A percentile compares a stretch with the other conserved stretches of the same genome.
phyloP scores from a whole-genome alignment of 2,797 vertebrate genomes.

The Danio aesculapii region DNA sequence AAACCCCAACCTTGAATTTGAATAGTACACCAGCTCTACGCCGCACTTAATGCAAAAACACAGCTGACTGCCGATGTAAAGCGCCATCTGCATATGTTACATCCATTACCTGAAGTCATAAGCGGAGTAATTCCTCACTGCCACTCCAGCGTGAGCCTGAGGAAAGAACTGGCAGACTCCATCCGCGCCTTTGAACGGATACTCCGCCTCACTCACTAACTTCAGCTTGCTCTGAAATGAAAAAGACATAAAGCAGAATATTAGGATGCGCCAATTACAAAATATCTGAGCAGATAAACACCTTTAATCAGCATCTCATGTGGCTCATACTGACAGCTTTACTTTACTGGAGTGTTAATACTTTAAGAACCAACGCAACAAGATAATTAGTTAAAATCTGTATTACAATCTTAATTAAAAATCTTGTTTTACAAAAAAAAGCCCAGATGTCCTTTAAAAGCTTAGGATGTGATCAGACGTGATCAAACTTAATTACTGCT shows the following conservation, averaged over 20 bases:
- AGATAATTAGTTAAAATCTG: background rate
- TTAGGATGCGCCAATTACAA: background rate
- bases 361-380: background rate
- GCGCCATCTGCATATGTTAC: background rate
- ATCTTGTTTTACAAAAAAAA: background rate
- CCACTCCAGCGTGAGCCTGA: slow-evolving; percentile 76
- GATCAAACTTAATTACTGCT: background rate
- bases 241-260: slow-evolving; percentile 20
- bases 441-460: background rate
- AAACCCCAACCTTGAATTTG: slow-evolving; percentile 16
- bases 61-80: slow-evolving; percentile 7
- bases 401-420: slow-evolving; percentile 9
- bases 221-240: slow-evolving; percentile 82
- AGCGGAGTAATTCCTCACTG: slow-evolving; percentile 80
- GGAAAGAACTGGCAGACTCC: slow-evolving; percentile 87
- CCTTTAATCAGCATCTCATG: slow-evolving; percentile 6
- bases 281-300: background rate
- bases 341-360: background rate
- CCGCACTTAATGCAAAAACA: background rate
- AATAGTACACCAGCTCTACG: background rate
- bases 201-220: slow-evolving; percentile 84
- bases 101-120: slow-evolving; percentile 85
- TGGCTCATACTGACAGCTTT: background rate
- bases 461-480: background rate
- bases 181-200: slow-evolving; percentile 84